Evolutionary conservation across 1,140 invertebrate species (phyloP), one percentile per base, ranked within the genome.

Genomic region (Dendrolimus punctatus): DNA sequence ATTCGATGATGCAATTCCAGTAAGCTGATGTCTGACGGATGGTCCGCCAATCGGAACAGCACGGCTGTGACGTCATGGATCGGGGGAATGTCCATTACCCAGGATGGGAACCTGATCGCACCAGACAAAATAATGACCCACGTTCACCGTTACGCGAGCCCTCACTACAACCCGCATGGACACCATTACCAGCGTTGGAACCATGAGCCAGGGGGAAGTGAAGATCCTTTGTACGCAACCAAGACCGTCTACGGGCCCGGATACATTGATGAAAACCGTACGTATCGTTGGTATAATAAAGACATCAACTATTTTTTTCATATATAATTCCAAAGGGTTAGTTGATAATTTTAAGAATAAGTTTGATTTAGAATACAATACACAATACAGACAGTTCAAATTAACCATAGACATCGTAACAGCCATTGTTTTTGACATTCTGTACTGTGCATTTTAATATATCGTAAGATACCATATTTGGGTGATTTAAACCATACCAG

Each of bases 361-460:
- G 36, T 46, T 8, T 46, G 5, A 23, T 6, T 46, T 46, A 46
- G 38, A 4, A n/a, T 40, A 10, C 3, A 6, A 45, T 68, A 79
- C 73, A 70, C 69, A 66, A 60, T 55, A 73, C 58, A 76, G 53
- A 77, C 70, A 65, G 59, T 69, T 65, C 60, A 70, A 23, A 68
- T 46, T 81, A 84, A 86, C 83, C 83, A 86, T 86, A 86, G 83
- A 86, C 76, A 86, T 86, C 83, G 83, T 86, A 61, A 81, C 78
- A 86, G 68, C 64, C 60, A 74, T 10, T 51, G 23, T 23, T 23
- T 69, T 60, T 59, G 73, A 61, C 71, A 71, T 82, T 83, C 55
- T 50, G 66, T 57, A 65, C 65, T 84, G 79, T 84, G 84, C 74
- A 80, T 71, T 67, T 23, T 41, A 46, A 43, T 51, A 51, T 42